phyloP scores from a whole-genome alignment of 2,797 vertebrate genomes.

The Phataginus tetradactyla region DNA sequence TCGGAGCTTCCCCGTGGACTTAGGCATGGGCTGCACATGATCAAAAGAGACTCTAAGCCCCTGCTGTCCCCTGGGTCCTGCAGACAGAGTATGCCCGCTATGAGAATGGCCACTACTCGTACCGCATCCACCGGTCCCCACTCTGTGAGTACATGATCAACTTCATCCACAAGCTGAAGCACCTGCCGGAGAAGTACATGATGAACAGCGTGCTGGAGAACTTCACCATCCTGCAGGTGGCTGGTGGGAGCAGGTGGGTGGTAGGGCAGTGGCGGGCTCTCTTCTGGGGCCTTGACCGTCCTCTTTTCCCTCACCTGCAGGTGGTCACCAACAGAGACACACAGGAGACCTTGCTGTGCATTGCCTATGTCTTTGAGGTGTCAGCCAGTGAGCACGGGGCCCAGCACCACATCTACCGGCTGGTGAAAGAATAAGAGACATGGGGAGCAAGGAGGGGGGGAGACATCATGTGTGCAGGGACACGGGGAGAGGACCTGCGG shows the following conservation, averaged over 20 bases:
- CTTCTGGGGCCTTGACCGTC: not conserved
- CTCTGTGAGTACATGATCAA: constrained; percentile 99
- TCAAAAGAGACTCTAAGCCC: not conserved
- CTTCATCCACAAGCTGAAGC: constrained; percentile 98
- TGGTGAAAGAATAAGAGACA: constrained; percentile 92
- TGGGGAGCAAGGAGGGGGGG: constrained; percentile 58
- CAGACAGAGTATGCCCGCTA: constrained; percentile 96
- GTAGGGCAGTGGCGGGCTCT: fast-evolving
- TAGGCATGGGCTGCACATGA: not conserved
- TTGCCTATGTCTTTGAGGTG: constrained; percentile 95
- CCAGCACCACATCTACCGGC: constrained; percentile 95
- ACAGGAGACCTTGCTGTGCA: constrained; percentile 93
- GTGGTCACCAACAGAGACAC: constrained; percentile 95
- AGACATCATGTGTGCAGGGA: constrained; percentile 54
- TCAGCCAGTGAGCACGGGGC: constrained; percentile 94
- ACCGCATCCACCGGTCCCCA: constrained; percentile 95
- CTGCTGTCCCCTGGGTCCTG: constrained; percentile 38
- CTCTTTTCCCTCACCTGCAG: constrained; percentile 80
- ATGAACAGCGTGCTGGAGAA: constrained; percentile 99
- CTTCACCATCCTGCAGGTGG: constrained; percentile 96
- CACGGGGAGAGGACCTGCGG: not conserved
- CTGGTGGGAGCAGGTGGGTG: fast-evolving
- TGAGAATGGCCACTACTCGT: constrained; percentile 94
- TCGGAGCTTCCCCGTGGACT: not conserved
- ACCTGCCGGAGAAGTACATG: constrained; percentile 98